A percentile compares a stretch with the other conserved stretches of the same genome.
These are phyloP conservation scores for Amphiprion percula DNA, from an alignment of 2,113 vertebrate species.

Conservation along the genomic window DNA sequence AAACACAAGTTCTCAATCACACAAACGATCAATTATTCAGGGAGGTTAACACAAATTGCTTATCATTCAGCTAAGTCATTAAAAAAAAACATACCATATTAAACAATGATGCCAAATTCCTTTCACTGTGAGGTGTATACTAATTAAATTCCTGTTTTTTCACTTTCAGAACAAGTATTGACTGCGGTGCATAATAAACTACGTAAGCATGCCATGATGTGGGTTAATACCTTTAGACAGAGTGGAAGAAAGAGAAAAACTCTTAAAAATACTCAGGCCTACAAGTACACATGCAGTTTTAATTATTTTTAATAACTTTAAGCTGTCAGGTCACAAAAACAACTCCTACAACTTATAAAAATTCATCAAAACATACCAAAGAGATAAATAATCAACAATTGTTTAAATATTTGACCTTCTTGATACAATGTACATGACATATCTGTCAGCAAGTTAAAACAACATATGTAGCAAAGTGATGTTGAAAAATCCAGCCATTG, in stretches of 20 bases:
- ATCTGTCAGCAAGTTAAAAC: not conserved
- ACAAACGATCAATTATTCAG: slow-evolving; percentile 8
- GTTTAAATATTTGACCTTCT: too few species aligned
- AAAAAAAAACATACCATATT: slow-evolving; percentile 12
- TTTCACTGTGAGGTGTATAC: slow-evolving; percentile 6
- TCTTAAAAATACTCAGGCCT: not conserved
- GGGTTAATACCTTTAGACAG: not conserved
- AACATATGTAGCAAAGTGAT: not conserved
- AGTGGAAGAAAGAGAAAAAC: not conserved
- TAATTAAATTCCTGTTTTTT: slow-evolving; percentile 26
- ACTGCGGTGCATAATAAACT: not conserved
- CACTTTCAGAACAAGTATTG: slow-evolving; percentile 10
- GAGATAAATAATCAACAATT: not conserved
- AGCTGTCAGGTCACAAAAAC: too few species aligned
- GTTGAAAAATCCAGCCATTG: not conserved
- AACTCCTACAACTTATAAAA: too few species aligned
- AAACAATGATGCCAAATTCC: slow-evolving; percentile 14
- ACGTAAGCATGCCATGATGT: not conserved
- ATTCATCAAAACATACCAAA: not conserved
- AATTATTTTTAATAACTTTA: not conserved
- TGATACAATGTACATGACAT: too few species aligned
- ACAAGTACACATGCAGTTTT: not conserved
- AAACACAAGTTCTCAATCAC: slow-evolving; percentile 44
- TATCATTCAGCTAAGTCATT: slow-evolving; percentile 18
- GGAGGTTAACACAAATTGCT: not conserved